Percentiles rank a stretch among this genome's conserved stretches.
phyloP scores from a whole-genome alignment of 2,797 vertebrate species.

The Paguma larvata region DNA sequence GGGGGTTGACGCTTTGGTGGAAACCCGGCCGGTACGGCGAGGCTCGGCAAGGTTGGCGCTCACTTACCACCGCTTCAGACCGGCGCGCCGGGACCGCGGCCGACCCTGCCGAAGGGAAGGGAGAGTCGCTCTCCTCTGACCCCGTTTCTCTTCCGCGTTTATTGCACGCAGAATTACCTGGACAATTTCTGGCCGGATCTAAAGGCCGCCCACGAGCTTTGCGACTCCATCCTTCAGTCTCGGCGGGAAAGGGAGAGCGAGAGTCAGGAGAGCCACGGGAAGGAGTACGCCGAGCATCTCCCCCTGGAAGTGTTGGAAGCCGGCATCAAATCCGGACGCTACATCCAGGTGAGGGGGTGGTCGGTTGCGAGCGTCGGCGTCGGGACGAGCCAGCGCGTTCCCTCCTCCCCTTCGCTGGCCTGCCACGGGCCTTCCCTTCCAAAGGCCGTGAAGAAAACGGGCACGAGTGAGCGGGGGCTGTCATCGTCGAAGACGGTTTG shows the following conservation, averaged over 20 bases:
- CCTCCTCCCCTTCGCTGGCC: not conserved
- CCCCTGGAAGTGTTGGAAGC: slow-evolving; percentile 93
- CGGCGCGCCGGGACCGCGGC: no score
- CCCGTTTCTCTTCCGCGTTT: slow-evolving; percentile 21
- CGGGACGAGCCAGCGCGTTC: not conserved
- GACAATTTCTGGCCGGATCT: slow-evolving; percentile 95
- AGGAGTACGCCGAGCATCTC: slow-evolving; percentile 94
- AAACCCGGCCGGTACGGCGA: not conserved
- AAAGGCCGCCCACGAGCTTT: slow-evolving; percentile 93
- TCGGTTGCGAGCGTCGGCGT: rapidly evolving
- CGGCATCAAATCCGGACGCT: slow-evolving; percentile 96
- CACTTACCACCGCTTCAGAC: no score
- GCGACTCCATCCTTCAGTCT: slow-evolving; percentile 92
- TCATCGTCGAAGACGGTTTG: not conserved
- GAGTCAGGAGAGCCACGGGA: slow-evolving; percentile 89
- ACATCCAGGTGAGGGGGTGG: slow-evolving; percentile 91
- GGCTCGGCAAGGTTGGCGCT: not conserved
- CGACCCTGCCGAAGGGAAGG: no score
- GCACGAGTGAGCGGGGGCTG: not conserved
- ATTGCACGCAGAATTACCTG: slow-evolving; percentile 92
- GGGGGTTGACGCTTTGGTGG: not conserved
- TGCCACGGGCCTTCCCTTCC: not conserved
- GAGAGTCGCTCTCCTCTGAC: not conserved
- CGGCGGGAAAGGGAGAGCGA: slow-evolving; percentile 92
- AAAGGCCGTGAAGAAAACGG: not conserved